Evolutionary conservation across 2,888 invertebrate genomes (phyloP).

Genomic region (Lasioglossum leucozonium): DNA sequence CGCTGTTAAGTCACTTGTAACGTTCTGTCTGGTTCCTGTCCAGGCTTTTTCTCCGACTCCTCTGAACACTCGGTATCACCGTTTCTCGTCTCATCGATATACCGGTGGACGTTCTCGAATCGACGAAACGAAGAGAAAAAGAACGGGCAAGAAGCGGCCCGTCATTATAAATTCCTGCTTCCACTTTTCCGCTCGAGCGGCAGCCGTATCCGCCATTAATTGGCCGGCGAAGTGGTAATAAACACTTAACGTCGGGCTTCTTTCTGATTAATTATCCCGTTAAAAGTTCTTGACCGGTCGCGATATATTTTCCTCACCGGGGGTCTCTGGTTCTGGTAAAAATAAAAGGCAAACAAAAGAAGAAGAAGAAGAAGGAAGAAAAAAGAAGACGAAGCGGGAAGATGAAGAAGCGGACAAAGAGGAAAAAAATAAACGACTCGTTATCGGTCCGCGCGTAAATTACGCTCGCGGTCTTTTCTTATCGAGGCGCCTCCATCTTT

Average conservation of each 20-base stretch:
- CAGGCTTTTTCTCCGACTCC: not conserved
- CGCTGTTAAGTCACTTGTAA: too few relatives aligned
- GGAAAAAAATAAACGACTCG: not conserved
- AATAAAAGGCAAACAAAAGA: not conserved
- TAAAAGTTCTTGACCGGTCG: constrained; percentile 3
- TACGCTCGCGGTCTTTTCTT: constrained; percentile 2
- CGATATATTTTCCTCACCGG: not conserved
- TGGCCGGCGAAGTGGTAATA: not conserved
- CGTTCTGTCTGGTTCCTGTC: too few relatives aligned
- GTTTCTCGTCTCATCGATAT: not conserved
- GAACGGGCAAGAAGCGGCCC: not conserved
- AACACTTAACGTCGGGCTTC: not conserved
- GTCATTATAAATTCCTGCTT: not conserved
- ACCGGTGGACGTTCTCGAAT: not conserved
- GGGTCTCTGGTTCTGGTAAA: not conserved
- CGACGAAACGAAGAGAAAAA: not conserved
- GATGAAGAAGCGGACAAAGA: not conserved
- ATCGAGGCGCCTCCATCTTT: constrained; percentile 26
- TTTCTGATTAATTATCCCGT: not conserved
- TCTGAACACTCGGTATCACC: not conserved
- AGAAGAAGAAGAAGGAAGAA: not conserved
- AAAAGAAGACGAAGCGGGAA: too few relatives aligned
- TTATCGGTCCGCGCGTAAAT: constrained; percentile 22
- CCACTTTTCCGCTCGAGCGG: not conserved
- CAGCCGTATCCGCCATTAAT: not conserved